These are phyloP conservation scores for Harlomillsia oculata DNA, from an alignment of 1,140 invertebrate species.

Conservation along the genomic window DNA sequence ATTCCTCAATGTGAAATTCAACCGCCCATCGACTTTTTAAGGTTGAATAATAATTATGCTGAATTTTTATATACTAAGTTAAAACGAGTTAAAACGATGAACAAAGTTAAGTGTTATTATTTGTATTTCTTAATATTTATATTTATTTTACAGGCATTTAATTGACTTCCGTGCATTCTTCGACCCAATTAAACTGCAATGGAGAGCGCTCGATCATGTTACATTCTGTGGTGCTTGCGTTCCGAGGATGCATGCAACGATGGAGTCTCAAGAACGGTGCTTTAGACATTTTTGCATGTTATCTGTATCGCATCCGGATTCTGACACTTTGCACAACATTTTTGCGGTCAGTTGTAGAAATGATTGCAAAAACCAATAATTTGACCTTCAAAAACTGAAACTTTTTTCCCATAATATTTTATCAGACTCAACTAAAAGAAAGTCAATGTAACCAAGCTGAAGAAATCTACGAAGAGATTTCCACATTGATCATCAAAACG, in stretches of 20 bases:
- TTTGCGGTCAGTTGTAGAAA: neutral
- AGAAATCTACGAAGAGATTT: constrained; percentile 57
- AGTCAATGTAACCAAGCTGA: too few relatives aligned
- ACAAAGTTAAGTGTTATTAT: too few relatives aligned
- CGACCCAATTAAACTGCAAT: constrained; percentile 73
- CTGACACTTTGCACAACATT: neutral
- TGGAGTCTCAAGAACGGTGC: constrained; percentile 69
- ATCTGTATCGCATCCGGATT: constrained; percentile 57
- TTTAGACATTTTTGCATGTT: constrained; percentile 73
- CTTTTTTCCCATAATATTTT: too few relatives aligned
- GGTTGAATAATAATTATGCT: too few relatives aligned
- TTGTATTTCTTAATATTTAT: too few relatives aligned
- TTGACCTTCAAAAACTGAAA: constrained; percentile 58
- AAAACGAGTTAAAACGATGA: too few relatives aligned
- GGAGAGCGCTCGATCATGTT: constrained; percentile 76
- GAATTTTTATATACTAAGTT: too few relatives aligned
- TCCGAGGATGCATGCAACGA: constrained; percentile 75
- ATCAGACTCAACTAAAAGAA: too few relatives aligned
- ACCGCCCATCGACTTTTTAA: constrained; percentile 44
- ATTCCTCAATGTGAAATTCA: too few relatives aligned
- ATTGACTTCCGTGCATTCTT: constrained; percentile 74
- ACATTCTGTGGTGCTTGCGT: constrained; percentile 73
- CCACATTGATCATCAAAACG: constrained; percentile 66
- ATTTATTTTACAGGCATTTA: too few relatives aligned
- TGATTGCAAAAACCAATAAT: neutral